Evolutionary conservation across 2,888 invertebrate genomes (phyloP), one percentile per base, ranked within the genome.

Genomic region (Prenolepis imparis): DNA sequence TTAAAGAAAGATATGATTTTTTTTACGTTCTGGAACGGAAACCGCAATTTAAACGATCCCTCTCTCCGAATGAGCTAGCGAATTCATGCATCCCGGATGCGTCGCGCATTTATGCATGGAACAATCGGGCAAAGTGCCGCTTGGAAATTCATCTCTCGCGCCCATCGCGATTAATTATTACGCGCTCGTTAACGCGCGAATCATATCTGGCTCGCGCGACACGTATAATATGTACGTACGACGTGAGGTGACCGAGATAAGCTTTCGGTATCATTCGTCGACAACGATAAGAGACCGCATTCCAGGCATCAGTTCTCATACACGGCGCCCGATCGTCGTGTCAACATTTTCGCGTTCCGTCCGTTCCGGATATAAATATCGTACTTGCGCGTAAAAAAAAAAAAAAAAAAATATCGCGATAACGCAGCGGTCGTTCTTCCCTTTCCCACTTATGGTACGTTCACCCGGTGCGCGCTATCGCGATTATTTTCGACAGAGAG

Each of bases 271-370:
- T 93, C 93, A 91, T 92, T 90, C 90, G 91, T 84, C 89, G 84
- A 85, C 75, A 32, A 57, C 63, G 91, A 88, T 88, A 93, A 89
- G 48, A n/a, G n/a, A 90, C 84, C 85, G 87, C 92, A 93, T 93
- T 92, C 93, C 92, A 89, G 89, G 85, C 89, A 80, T 85, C 92
- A 93, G 93, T 93, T 91, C 90, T 90, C 90, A 87, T 86, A 88
- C 91, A 78, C 86, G 89, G 83, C 90, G 88, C 86, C 87, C 84
- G 87, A 78, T 85, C 70, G 86, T 81, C 91, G 90, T 91, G 92
- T 89, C 91, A 87, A 90, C 89, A 88, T 82, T 92, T 91, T 90
- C 91, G 87, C 89, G 83, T n/a, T 83, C 83, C 78, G 84, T 84
- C 36, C 59, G 36, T 70, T 66, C 24, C 9, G 28, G 28, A n/a